A percentile compares a stretch with the other conserved stretches of the same genome.
Evolutionary conservation across 2,113 vertebrate species (phyloP).

Genomic region (Mirza zaza): DNA sequence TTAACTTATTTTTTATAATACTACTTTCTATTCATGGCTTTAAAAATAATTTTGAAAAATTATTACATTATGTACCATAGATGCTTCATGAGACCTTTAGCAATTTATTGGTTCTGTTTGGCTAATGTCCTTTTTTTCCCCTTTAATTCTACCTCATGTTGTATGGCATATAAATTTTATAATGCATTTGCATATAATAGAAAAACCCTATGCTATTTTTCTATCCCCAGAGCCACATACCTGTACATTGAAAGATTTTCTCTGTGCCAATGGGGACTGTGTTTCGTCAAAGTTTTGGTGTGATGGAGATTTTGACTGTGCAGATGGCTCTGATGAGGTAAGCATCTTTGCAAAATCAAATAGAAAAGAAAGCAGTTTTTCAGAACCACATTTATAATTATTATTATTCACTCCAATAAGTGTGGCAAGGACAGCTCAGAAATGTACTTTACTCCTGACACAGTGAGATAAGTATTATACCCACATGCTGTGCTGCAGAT

Average conservation of each 20-base stretch:
- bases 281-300: constrained; percentile 96
- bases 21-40: constrained; percentile 21
- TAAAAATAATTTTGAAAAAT: constrained; percentile 43
- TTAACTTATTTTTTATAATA: not conserved
- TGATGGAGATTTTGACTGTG: constrained; percentile 97
- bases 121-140: not conserved
- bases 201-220: constrained; percentile 37
- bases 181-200: not conserved
- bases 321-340: constrained; percentile 97
- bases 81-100: not conserved
- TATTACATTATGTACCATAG: not conserved
- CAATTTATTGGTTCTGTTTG: constrained; percentile 1
- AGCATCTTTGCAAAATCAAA: constrained; percentile 56
- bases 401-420: not conserved
- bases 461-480: not conserved
- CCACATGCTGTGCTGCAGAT: not conserved
- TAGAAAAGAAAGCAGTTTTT: not conserved
- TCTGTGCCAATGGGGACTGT: constrained; percentile 95
- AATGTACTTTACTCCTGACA: not conserved
- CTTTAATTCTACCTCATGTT: not conserved
- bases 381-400: not conserved
- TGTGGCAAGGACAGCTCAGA: not conserved
- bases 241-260: constrained; percentile 95
- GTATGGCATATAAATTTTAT: not conserved
- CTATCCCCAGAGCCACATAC: constrained; percentile 92